phyloP scores from a whole-genome alignment of 1,140 invertebrate species.

The Propsilocerus akamusi region DNA sequence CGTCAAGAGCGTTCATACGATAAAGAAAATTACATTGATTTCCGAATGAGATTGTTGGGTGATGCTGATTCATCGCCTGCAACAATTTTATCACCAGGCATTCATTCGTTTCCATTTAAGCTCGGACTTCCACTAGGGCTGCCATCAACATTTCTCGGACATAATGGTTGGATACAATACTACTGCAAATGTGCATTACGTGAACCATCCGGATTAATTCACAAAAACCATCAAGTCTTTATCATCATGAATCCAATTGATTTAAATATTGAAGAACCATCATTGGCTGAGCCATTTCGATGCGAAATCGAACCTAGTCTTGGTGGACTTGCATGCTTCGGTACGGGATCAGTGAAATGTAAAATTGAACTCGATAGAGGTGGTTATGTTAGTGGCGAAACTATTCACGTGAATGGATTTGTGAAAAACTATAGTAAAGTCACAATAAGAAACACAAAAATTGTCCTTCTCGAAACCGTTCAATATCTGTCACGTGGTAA shows the following conservation, averaged over 20 bases:
- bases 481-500: constrained; percentile 76
- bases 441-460: constrained; percentile 51
- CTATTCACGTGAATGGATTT: constrained; percentile 65
- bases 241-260: constrained; percentile 94
- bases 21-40: constrained; percentile 90
- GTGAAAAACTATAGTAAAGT: constrained; percentile 74
- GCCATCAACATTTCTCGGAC: constrained; percentile 83
- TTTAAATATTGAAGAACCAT: constrained; percentile 74
- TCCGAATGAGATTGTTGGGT: constrained; percentile 78
- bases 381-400: constrained; percentile 85
- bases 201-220: constrained; percentile 74
- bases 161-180: constrained; percentile 91
- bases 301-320: constrained; percentile 80
- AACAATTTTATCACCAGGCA: constrained; percentile 75
- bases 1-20: constrained; percentile 69
- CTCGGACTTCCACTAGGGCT: constrained; percentile 73
- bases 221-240: constrained; percentile 93
- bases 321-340: constrained; percentile 63
- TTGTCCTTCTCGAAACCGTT: constrained; percentile 73
- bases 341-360: constrained; percentile 62
- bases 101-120: constrained; percentile 91
- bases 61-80: constrained; percentile 67
- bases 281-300: constrained; percentile 75
- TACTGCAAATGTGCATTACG: constrained; percentile 80
- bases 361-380: constrained; percentile 73